Percentiles rank a stretch among this genome's conserved stretches.
phyloP scores from a whole-genome alignment of 1,140 invertebrate species.

The Neodiprion fabricii region DNA sequence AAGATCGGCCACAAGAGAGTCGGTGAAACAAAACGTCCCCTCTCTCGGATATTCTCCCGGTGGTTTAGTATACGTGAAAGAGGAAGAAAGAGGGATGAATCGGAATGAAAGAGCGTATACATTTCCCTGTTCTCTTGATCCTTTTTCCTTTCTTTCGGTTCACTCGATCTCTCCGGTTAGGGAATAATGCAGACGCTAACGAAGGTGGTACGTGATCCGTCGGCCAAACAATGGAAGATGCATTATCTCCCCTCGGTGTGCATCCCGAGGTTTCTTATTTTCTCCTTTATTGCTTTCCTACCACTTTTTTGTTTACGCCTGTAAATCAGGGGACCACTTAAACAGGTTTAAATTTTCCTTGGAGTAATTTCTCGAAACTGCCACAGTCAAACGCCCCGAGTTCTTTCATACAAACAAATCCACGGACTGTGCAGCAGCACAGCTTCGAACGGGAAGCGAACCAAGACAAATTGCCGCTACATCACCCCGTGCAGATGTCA shows the following conservation, averaged over 20 bases:
- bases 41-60: not conserved
- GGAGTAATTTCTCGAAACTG: too few relatives aligned
- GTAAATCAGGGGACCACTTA: not conserved
- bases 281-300: too few relatives aligned
- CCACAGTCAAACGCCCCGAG: too few relatives aligned
- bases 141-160: not conserved
- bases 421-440: too few relatives aligned
- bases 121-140: not conserved
- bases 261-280: not conserved
- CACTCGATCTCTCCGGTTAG: not conserved
- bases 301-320: not conserved
- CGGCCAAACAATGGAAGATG: conserved; percentile 4
- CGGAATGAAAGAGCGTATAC: not conserved
- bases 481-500: not conserved
- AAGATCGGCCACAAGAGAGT: not conserved
- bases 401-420: not conserved
- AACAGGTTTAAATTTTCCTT: not conserved
- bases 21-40: not conserved
- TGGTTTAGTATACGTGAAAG: not conserved
- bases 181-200: not conserved
- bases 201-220: not conserved
- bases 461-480: not conserved
- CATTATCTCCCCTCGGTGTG: not conserved
- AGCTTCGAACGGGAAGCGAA: not conserved
- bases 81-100: not conserved